phyloP scores from a whole-genome alignment of 1,140 invertebrate genomes.

The Dendrolimus kikuchii region DNA sequence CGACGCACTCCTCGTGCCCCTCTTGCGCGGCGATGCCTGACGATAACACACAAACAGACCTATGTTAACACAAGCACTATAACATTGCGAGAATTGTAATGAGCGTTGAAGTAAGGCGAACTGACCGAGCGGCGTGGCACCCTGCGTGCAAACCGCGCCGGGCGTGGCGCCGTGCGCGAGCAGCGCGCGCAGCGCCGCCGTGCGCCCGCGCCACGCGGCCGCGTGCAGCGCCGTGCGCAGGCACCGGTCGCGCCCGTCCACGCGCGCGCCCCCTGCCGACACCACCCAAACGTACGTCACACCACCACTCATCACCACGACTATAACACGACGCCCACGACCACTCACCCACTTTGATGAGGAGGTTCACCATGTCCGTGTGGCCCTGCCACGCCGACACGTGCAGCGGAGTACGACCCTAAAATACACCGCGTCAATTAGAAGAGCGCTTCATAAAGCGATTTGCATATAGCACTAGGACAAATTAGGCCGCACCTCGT shows the following conservation, averaged over 20 bases:
- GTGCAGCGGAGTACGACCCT: conserved; percentile 92
- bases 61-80: not conserved
- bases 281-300: too few relatives aligned
- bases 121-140: conserved; percentile 89
- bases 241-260: conserved; percentile 93
- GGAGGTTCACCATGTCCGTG: conserved; percentile 90
- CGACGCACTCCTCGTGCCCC: conserved; percentile 93
- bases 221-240: conserved; percentile 92
- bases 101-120: not conserved
- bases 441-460: too few relatives aligned
- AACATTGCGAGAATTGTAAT: not conserved
- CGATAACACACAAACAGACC: conserved; percentile 4
- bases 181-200: conserved; percentile 86
- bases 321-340: not conserved
- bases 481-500: conserved; percentile 78
- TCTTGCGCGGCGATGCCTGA: conserved; percentile 87
- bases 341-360: conserved; percentile 78
- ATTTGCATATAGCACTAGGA: too few relatives aligned
- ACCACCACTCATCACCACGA: too few relatives aligned
- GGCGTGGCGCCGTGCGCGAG: conserved; percentile 85
- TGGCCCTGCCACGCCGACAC: conserved; percentile 96
- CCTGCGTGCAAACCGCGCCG: conserved; percentile 94
- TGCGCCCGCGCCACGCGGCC: conserved; percentile 96
- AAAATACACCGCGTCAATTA: too few relatives aligned
- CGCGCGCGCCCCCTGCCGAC: conserved; percentile 78